Evolutionary conservation across 2,113 vertebrate genomes (phyloP).

Genomic region (Morone saxatilis): DNA sequence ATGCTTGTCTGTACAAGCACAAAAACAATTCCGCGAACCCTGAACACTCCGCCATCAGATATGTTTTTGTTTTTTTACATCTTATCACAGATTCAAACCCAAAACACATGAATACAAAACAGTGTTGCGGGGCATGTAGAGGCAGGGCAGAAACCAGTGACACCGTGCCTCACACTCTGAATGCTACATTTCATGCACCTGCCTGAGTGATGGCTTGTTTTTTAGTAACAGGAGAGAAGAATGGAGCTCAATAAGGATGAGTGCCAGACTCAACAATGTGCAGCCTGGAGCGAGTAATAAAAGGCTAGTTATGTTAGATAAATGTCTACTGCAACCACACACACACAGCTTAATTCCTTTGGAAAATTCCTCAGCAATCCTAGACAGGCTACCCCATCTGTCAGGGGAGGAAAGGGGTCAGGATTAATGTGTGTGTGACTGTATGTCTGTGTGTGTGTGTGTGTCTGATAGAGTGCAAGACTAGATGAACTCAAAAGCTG

Average conservation of each 20-base stretch:
- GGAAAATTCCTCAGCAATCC: conserved; percentile 75
- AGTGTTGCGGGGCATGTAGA: conserved; percentile 33
- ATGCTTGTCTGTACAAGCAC: conserved; percentile 28
- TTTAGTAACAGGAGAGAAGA: conserved; percentile 1
- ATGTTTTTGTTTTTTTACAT: background rate
- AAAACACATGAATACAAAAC: conserved; percentile 18
- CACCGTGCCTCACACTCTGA: background rate
- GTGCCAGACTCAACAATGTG: conserved; percentile 43
- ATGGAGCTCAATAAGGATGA: conserved; percentile 18
- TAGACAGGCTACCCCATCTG: conserved; percentile 78
- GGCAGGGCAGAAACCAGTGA: conserved; percentile 26
- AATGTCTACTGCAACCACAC: conserved; percentile 44
- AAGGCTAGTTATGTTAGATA: conserved; percentile 46
- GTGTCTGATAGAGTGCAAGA: conserved; percentile 33
- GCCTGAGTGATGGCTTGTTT: conserved; percentile 32
- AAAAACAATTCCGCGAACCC: conserved; percentile 21
- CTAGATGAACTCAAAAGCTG: conserved; percentile 47
- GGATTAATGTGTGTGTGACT: conserved; percentile 66
- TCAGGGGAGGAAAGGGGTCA: conserved; percentile 67
- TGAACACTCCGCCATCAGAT: conserved; percentile 5
- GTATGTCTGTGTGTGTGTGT: conserved; percentile 26
- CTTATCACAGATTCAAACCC: conserved; percentile 22
- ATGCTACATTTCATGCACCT: conserved; percentile 13
- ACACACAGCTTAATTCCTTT: conserved; percentile 65
- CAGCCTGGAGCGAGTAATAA: conserved; percentile 50